A percentile compares a stretch with the other conserved stretches of the same genome.
Conservation (phyloP, 2,888 invertebrate genomes). For the Philonicus albiceps region DNA sequence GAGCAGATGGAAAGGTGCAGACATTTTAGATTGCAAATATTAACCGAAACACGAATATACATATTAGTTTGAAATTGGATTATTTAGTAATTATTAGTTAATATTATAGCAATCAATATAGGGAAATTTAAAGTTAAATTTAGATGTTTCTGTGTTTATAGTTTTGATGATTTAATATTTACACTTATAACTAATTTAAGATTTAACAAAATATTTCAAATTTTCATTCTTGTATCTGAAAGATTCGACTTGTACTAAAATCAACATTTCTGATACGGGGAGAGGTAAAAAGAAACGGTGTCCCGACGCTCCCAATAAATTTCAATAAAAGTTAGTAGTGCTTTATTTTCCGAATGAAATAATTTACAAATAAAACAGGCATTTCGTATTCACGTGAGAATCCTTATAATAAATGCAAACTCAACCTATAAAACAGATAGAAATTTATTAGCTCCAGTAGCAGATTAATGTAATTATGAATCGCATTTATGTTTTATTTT, state of each 20-base stretch:
- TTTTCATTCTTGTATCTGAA: no score
- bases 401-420: background rate
- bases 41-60: background rate
- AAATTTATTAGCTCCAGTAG: background rate
- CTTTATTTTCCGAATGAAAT: background rate
- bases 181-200: no score
- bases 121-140: no score
- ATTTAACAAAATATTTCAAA: no score
- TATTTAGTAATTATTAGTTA: background rate
- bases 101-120: no score
- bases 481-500: background rate
- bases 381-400: background rate
- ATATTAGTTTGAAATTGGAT: background rate
- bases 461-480: background rate
- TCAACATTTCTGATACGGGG: no score
- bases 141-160: no score
- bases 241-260: no score
- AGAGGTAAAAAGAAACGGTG: no score
- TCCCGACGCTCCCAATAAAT: no score
- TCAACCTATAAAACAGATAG: background rate
- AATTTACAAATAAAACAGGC: background rate
- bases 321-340: background rate
- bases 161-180: no score
- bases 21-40: background rate
- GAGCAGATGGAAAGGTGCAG: background rate